Percentiles rank a stretch among this genome's conserved stretches.
phyloP scores from a whole-genome alignment of 2,797 vertebrate genomes.

The Pogonophryne albipinna region DNA sequence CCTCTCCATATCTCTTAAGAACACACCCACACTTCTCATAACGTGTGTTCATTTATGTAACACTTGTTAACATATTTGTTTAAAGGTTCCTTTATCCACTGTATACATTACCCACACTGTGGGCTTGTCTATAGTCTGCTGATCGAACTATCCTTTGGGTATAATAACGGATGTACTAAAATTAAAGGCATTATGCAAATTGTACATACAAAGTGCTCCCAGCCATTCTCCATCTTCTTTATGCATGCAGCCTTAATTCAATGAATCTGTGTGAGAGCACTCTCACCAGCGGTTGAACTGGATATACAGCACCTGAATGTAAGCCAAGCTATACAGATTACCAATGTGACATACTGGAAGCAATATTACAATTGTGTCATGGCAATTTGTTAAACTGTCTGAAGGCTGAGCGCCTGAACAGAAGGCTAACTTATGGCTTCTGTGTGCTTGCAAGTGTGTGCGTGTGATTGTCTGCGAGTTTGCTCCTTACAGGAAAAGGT shows the following conservation, averaged over 20 bases:
- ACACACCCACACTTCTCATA: constrained; percentile 37
- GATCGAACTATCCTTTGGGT: constrained; percentile 73
- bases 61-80: constrained; percentile 71
- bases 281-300: constrained; percentile 71
- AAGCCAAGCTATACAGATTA: constrained; percentile 77
- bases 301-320: constrained; percentile 67
- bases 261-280: constrained; percentile 71
- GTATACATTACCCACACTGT: constrained; percentile 57
- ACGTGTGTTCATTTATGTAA: constrained; percentile 63
- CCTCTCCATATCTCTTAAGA: constrained; percentile 42
- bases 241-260: constrained; percentile 69
- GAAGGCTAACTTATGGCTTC: constrained; percentile 51
- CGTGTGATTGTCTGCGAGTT: constrained; percentile 20
- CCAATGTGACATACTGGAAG: constrained; percentile 75
- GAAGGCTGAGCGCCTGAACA: constrained; percentile 45
- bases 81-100: constrained; percentile 59
- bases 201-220: constrained; percentile 66
- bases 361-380: constrained; percentile 75
- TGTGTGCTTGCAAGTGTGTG: constrained; percentile 21
- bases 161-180: constrained; percentile 68
- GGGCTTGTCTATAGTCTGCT: constrained; percentile 59
- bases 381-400: constrained; percentile 76
- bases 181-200: constrained; percentile 82
- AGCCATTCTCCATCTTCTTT: constrained; percentile 80
- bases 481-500: constrained; percentile 58